Evolutionary conservation across 2,113 vertebrate genomes (phyloP).

Genomic region (Psephotus haematonotus): DNA sequence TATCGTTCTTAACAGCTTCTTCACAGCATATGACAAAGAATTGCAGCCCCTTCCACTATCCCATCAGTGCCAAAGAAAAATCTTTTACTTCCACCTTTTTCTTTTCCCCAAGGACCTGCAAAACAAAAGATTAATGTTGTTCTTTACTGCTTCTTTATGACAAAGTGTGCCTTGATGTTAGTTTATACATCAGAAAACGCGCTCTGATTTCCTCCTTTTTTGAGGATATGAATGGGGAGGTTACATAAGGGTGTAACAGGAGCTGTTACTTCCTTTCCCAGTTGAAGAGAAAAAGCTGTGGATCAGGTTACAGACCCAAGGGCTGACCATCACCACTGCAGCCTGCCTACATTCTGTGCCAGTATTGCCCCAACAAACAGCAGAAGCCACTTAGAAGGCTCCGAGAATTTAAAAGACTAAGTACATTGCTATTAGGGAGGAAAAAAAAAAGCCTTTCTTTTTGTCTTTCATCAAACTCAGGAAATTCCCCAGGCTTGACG

Average conservation of each 20-base stretch:
- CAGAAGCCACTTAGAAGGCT: not conserved
- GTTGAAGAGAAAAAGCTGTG: conserved; percentile 36
- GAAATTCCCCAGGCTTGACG: conserved; percentile 14
- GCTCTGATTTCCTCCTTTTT: conserved; percentile 41
- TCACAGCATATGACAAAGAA: not conserved
- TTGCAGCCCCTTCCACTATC: not conserved
- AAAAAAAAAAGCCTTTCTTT: not conserved
- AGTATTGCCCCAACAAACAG: not conserved
- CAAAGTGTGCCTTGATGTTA: not conserved
- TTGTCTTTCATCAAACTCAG: not conserved
- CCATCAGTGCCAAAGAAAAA: not conserved
- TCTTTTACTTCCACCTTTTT: not conserved
- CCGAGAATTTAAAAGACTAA: not conserved
- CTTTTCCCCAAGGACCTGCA: not conserved
- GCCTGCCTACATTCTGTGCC: not conserved
- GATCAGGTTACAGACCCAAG: conserved; percentile 50
- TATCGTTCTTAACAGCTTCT: not conserved
- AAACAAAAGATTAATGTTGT: not conserved
- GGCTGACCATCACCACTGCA: not conserved
- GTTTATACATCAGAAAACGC: conserved; percentile 10
- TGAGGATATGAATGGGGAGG: conserved; percentile 39
- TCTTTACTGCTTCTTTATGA: conserved; percentile 1
- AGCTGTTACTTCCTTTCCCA: conserved; percentile 63
- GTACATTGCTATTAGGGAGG: not conserved
- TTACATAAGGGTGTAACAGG: conserved; percentile 65